phyloP scores from a whole-genome alignment of 2,113 vertebrate species.

The Ochotona curzoniae region DNA sequence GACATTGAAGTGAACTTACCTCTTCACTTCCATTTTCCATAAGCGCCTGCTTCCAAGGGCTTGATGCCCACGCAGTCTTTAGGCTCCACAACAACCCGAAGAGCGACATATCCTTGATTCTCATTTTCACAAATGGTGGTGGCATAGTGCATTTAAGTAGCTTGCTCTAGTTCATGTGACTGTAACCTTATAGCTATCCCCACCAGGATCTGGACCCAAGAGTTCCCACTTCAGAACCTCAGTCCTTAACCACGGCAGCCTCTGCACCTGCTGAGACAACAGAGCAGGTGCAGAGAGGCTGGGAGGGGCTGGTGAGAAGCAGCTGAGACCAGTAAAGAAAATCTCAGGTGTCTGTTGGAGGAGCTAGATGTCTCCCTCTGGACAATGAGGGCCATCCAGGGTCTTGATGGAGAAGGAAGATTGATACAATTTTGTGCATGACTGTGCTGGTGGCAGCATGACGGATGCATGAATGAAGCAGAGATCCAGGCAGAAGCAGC shows the following conservation, averaged over 20 bases:
- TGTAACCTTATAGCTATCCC: neutral
- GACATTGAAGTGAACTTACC: too few relatives aligned
- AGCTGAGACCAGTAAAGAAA: too few relatives aligned
- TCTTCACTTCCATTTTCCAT: too few relatives aligned
- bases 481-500: neutral
- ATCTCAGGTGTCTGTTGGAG: too few relatives aligned
- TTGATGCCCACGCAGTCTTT: neutral
- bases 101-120: neutral
- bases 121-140: neutral
- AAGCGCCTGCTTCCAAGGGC: neutral
- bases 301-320: neutral
- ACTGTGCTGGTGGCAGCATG: neutral
- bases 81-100: too few relatives aligned
- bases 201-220: neutral
- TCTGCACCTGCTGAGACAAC: rapidly evolving
- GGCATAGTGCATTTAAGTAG: neutral
- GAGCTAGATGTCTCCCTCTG: neutral
- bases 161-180: neutral
- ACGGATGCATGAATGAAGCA: neutral
- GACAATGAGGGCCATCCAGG: neutral
- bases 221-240: neutral
- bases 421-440: neutral
- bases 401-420: neutral
- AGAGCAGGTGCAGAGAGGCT: neutral
- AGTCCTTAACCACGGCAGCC: neutral